phyloP scores from a whole-genome alignment of 37 sponge, comb jelly and placozoan species.

The Diacarnus erythraeanus region DNA sequence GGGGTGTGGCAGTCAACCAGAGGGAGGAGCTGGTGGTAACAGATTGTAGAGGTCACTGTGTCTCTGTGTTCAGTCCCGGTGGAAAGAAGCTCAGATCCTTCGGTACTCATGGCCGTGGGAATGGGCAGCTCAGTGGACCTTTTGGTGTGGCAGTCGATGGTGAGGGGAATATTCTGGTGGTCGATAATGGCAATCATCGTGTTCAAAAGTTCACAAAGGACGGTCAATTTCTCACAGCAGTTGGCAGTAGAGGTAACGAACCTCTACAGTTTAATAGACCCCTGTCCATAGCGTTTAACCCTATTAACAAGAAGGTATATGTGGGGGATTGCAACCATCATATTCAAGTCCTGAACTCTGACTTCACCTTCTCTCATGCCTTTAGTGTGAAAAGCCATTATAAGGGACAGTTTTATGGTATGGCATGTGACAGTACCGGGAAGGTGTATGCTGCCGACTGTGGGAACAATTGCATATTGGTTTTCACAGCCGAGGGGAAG shows the following conservation, averaged over 20 bases:
- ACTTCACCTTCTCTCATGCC: slow-evolving; percentile 8
- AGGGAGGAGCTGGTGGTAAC: slow-evolving; percentile 7
- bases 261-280: slow-evolving; percentile 29
- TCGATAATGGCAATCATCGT: slow-evolving; percentile 12
- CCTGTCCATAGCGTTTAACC: slow-evolving; percentile 8
- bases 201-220: slow-evolving; percentile 27
- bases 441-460: slow-evolving; percentile 45
- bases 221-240: slow-evolving; percentile 12
- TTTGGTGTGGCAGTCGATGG: slow-evolving; percentile 23
- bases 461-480: slow-evolving; percentile 38
- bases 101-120: background rate
- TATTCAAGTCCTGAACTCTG: slow-evolving; percentile 25
- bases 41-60: background rate
- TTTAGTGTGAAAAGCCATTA: slow-evolving; percentile 2
- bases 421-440: slow-evolving; percentile 8
- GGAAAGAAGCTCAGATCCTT: background rate
- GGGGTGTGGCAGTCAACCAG: slow-evolving; percentile 13
- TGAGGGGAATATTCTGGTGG: slow-evolving; percentile 17
- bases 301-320: too few relatives aligned
- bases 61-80: slow-evolving; percentile 10
- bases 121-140: background rate
- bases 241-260: slow-evolving; percentile 24
- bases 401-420: slow-evolving; percentile 6
- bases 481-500: slow-evolving; percentile 35
- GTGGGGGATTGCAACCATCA: slow-evolving; percentile 10